These are phyloP conservation scores for Perccottus glenii DNA, from an alignment of 2,113 vertebrate genomes.

Conservation along the genomic window DNA sequence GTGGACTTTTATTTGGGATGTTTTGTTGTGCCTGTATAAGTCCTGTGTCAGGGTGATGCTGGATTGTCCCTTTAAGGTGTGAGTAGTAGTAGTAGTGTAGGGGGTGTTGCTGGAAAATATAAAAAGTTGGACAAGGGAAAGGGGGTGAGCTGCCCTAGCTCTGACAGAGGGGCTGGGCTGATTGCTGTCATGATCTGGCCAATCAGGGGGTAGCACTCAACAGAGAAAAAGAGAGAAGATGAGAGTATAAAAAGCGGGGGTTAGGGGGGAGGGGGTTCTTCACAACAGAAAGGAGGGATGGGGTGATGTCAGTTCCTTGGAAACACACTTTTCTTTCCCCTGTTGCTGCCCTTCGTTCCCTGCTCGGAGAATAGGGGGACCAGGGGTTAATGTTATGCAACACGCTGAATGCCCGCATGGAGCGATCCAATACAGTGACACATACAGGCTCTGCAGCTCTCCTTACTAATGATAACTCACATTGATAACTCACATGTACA, in stretches of 20 bases:
- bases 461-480: neutral
- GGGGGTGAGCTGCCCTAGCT: conserved; percentile 53
- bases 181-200: conserved; percentile 76
- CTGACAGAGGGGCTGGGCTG: conserved; percentile 74
- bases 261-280: conserved; percentile 14
- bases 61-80: conserved; percentile 12
- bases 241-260: conserved; percentile 61
- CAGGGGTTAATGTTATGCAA: conserved; percentile 86
- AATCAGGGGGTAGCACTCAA: conserved; percentile 65
- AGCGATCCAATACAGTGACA: conserved; percentile 72
- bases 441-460: conserved; percentile 42
- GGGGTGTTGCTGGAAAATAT: conserved; percentile 46
- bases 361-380: conserved; percentile 76
- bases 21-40: too few relatives aligned
- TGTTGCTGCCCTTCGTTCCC: conserved; percentile 39
- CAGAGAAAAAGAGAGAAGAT: conserved; percentile 64
- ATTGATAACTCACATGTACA: neutral
- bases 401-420: conserved; percentile 72
- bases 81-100: conserved; percentile 53
- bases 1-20: too few relatives aligned
- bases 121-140: conserved; percentile 41
- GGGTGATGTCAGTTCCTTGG: conserved; percentile 73
- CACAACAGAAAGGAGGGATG: conserved; percentile 62
- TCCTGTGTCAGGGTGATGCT: too few relatives aligned
- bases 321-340: conserved; percentile 66